Percentiles rank a stretch among this genome's conserved stretches.
Conservation (phyloP, 1,140 invertebrate genomes). For the Chrysoperla carnea region DNA sequence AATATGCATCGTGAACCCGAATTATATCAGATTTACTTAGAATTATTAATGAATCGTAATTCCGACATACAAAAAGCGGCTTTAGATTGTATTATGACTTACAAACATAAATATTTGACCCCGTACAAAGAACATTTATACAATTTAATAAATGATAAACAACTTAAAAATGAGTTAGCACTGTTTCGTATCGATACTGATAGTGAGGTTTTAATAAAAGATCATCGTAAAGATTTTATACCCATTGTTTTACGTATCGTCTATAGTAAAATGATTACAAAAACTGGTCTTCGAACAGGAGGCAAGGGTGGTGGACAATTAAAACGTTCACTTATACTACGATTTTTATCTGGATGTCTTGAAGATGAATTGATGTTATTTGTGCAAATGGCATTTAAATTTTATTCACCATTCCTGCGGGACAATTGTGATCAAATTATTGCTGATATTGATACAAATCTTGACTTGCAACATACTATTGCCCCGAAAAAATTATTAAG, state of each 20-base stretch:
- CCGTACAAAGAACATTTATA: conserved; percentile 64
- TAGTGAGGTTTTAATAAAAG: conserved; percentile 40
- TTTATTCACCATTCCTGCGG: conserved; percentile 44
- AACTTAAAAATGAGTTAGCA: conserved; percentile 67
- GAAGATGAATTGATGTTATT: conserved; percentile 64
- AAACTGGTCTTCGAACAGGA: conserved; percentile 45
- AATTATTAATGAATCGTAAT: conserved; percentile 64
- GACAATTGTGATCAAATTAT: conserved; percentile 25
- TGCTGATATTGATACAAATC: conserved; percentile 21
- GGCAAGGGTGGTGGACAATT: conserved; percentile 51
- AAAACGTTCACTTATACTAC: conserved; percentile 56
- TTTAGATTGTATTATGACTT: conserved; percentile 68
- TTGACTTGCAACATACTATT: conserved; percentile 40
- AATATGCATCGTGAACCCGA: conserved; percentile 57
- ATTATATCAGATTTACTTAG: conserved; percentile 53
- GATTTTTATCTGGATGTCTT: conserved; percentile 67
- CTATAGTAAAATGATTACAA: conserved; percentile 76
- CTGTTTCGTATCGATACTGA: conserved; percentile 59
- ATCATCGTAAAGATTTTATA: conserved; percentile 58
- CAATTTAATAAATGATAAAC: conserved; percentile 68
- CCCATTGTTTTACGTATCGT: conserved; percentile 71
- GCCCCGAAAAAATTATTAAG: conserved; percentile 58
- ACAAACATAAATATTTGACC: conserved; percentile 56
- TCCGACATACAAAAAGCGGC: conserved; percentile 64
- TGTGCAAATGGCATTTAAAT: conserved; percentile 65